Evolutionary conservation across 2,888 invertebrate genomes (phyloP).

Genomic region (Andricus quercusramuli): DNA sequence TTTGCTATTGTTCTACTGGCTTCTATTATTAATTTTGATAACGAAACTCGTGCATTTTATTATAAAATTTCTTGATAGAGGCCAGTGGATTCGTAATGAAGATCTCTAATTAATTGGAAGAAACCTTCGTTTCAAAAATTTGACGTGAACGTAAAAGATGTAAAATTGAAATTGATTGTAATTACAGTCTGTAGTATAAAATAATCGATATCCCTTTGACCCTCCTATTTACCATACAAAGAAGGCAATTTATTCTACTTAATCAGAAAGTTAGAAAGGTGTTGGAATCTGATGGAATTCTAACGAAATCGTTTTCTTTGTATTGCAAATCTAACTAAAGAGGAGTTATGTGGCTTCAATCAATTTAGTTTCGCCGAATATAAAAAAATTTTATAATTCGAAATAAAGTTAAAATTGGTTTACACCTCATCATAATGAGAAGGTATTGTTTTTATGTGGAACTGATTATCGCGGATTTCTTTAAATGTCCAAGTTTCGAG

Average conservation of each 20-base stretch:
- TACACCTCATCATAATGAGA: too few relatives aligned
- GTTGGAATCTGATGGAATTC: not conserved
- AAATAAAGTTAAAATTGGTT: too few relatives aligned
- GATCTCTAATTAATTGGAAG: not conserved
- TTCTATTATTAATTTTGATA: too few relatives aligned
- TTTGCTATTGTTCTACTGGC: too few relatives aligned
- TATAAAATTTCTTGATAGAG: too few relatives aligned
- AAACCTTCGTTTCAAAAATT: not conserved
- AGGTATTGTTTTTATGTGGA: too few relatives aligned
- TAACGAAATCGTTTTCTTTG: not conserved
- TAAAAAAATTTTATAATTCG: too few relatives aligned
- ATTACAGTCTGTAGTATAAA: not conserved
- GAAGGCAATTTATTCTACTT: slow-evolving; percentile 1
- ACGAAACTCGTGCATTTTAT: too few relatives aligned
- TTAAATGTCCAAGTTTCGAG: too few relatives aligned
- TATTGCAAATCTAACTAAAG: not conserved
- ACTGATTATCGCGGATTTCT: too few relatives aligned
- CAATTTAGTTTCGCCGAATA: not conserved
- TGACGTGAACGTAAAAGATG: not conserved
- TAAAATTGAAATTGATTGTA: not conserved
- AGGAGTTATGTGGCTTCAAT: not conserved
- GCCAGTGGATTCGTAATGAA: too few relatives aligned
- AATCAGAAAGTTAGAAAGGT: not conserved
- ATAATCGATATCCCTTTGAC: not conserved
- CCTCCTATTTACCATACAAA: not conserved